Evolutionary conservation across 92 coral and sea anemone species (phyloP), one percentile per base, ranked within the genome.

Genomic region (Phenganax stokvisi): DNA sequence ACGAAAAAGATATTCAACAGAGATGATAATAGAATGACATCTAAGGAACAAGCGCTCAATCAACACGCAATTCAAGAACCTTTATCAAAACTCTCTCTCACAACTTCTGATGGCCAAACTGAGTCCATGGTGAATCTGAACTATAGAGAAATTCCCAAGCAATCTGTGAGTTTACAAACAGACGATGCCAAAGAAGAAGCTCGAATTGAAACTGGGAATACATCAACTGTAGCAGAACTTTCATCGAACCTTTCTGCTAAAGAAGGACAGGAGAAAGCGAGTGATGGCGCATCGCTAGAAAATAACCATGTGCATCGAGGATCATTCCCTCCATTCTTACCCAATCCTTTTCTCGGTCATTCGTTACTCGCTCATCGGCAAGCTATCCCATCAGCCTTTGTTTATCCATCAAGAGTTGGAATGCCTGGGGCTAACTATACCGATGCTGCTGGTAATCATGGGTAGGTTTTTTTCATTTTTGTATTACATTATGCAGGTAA

Each of bases 341-440:
- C 82, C 72, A 78, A 64, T 78, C 82, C 82, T 27, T 78, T 78
- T 58, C 72, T 78, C 8, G 44, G 72, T 63, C 82, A 78, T 67
- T 78, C 82, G 52, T 78, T 78, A 62, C 82, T 78, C 67, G 61
- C 82, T 72, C 82, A 78, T 51, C 82, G 82, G 10, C 80, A 76
- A 15, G 82, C 82, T 61, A 78, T 78, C 72, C 82, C 82, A n/a
- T 78, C 82, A 27, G 82, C 82, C 4, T 78, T 78, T 78, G 82
- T 78, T 44, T 78, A 78, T 20, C 82, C 82, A 62, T 78, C 82
- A 20, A 78, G 82, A 27, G 82, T 78, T 27, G 82, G 72, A 7
- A 61, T 78, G 16, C 72, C 82, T 12, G 82, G 82, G 28, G 29
- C 82, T 37, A 58, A 58, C 47, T 78, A 60, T 52, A 61, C 66